Evolutionary conservation across 2,797 vertebrate genomes (phyloP).

Genomic region (Sparus aurata): DNA sequence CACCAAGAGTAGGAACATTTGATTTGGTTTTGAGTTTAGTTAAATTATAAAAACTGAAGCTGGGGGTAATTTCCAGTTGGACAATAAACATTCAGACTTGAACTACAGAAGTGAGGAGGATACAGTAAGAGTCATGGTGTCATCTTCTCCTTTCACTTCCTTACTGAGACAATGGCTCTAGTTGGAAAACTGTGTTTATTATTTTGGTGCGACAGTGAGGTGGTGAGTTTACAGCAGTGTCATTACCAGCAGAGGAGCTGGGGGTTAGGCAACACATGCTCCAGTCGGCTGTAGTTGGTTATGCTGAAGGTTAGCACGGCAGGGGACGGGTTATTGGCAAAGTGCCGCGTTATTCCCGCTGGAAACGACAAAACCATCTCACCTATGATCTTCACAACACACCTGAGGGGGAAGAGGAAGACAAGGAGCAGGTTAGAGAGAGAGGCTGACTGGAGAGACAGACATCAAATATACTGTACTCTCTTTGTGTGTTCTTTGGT

Average conservation of each 20-base stretch:
- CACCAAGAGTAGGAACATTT: not conserved
- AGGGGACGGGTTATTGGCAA: conserved; percentile 95
- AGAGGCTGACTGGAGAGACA: not conserved
- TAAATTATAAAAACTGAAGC: conserved; percentile 16
- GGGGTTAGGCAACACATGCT: conserved; percentile 98
- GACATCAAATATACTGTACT: too few relatives aligned
- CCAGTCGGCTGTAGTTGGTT: conserved; percentile 97
- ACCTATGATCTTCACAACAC: conserved; percentile 98
- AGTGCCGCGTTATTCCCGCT: conserved; percentile 97
- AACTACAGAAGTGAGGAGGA: not conserved
- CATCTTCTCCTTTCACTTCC: not conserved
- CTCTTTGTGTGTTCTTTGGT: too few relatives aligned
- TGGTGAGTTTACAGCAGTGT: conserved; percentile 53
- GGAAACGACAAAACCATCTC: conserved; percentile 99
- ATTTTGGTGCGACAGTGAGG: conserved; percentile 15
- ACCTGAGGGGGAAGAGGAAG: conserved; percentile 81
- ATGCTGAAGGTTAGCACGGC: conserved; percentile 97
- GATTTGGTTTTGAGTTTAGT: conserved; percentile 32
- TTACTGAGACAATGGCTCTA: not conserved
- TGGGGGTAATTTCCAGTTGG: not conserved
- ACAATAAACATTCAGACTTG: conserved; percentile 15
- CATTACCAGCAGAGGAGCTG: conserved; percentile 99
- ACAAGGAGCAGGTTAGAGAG: conserved; percentile 7
- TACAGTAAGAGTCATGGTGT: not conserved
- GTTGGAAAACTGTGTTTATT: not conserved